A percentile compares a stretch with the other conserved stretches of the same genome.
These are phyloP conservation scores for Drosophila sturtevanti DNA, from an alignment of 1,140 invertebrate species.

Conservation along the genomic window DNA sequence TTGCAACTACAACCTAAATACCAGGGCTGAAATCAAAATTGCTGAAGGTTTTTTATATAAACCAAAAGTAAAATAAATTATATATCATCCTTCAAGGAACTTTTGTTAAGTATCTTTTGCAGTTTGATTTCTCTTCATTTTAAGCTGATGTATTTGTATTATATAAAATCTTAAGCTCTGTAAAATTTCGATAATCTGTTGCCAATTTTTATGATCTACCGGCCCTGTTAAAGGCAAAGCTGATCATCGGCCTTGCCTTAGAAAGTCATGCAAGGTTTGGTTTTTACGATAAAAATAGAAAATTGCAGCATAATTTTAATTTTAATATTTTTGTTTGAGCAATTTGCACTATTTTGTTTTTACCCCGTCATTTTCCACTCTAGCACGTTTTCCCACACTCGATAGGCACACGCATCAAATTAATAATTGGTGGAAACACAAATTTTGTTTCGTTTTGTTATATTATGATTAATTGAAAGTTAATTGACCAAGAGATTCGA, in stretches of 20 bases:
- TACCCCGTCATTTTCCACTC: constrained; percentile 59
- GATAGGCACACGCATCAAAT: constrained; percentile 52
- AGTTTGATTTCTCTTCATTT: no score
- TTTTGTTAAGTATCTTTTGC: no score
- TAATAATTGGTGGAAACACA: constrained; percentile 61
- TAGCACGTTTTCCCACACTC: constrained; percentile 75
- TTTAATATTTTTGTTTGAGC: constrained; percentile 58
- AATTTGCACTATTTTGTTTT: constrained; percentile 28
- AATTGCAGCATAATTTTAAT: not conserved
- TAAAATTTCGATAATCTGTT: no score
- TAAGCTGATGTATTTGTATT: no score
- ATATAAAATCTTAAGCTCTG: no score
- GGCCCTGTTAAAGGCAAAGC: constrained; percentile 38
- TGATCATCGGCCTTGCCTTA: constrained; percentile 64
- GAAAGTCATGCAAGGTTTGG: not conserved
- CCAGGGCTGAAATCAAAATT: not conserved
- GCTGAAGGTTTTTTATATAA: not conserved
- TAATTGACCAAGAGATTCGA: constrained; percentile 58
- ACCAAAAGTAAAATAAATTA: no score
- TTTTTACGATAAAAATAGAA: not conserved
- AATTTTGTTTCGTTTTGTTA: constrained; percentile 47
- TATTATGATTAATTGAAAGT: constrained; percentile 74
- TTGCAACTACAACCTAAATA: constrained; percentile 22
- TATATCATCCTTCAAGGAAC: no score
- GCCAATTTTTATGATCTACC: no score